These are phyloP conservation scores for Prunella himalayana DNA, from an alignment of 2,113 vertebrate genomes.

Conservation along the genomic window DNA sequence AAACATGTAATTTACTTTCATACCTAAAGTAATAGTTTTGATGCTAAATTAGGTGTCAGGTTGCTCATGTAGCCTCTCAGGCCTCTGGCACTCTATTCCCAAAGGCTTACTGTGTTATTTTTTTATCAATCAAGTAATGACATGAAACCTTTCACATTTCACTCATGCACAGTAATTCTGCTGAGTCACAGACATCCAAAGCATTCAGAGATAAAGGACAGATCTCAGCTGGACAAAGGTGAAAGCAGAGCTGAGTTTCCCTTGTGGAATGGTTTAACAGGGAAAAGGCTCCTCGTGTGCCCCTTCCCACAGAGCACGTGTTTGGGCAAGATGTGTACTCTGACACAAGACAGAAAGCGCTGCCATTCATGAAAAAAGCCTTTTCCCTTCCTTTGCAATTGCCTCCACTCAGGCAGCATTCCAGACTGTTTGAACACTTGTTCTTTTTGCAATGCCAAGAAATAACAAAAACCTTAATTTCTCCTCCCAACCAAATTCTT, in stretches of 20 bases:
- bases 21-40: background rate
- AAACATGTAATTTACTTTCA: background rate
- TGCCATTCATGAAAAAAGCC: background rate
- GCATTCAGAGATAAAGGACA: background rate
- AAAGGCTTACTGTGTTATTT: background rate
- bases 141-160: background rate
- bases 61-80: background rate
- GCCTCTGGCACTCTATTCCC: background rate
- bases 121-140: background rate
- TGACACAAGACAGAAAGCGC: background rate
- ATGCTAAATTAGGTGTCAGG: background rate
- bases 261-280: background rate
- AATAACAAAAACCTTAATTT: background rate
- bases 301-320: rapidly evolving
- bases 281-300: background rate
- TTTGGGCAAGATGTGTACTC: background rate
- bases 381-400: background rate
- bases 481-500: background rate
- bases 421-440: conserved; percentile 33
- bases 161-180: background rate
- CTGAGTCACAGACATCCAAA: background rate
- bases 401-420: background rate
- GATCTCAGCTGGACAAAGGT: background rate
- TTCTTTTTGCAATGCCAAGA: conserved; percentile 9
- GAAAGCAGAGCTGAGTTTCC: background rate